A percentile compares a stretch with the other conserved stretches of the same genome.
These are phyloP conservation scores for Parnassius mnemosyne DNA, from an alignment of 2,888 invertebrate genomes.

Conservation along the genomic window DNA sequence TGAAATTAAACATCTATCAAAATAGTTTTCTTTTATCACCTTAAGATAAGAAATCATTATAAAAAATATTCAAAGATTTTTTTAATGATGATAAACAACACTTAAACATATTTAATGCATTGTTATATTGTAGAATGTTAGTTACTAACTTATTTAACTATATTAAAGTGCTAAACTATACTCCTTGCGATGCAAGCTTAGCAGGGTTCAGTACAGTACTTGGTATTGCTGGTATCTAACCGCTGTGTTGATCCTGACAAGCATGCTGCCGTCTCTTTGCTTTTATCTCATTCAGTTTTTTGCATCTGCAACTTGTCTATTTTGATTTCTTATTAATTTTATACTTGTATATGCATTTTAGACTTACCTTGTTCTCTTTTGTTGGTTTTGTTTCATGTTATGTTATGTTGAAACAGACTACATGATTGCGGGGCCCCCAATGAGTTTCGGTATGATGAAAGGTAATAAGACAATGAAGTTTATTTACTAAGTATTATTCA, in stretches of 20 bases:
- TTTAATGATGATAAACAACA: constrained; percentile 11
- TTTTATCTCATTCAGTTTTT: constrained; percentile 45
- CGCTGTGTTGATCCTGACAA: constrained; percentile 52
- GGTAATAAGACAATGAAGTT: constrained; percentile 82
- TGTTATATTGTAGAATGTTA: constrained; percentile 49
- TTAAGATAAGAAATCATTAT: too few relatives aligned
- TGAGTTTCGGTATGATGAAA: constrained; percentile 93
- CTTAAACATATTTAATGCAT: constrained; percentile 17
- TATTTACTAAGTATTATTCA: constrained; percentile 54
- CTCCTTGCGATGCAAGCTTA: constrained; percentile 65
- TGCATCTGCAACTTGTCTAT: constrained; percentile 57
- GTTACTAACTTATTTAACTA: constrained; percentile 68
- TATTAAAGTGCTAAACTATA: constrained; percentile 45
- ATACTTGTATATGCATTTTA: constrained; percentile 64
- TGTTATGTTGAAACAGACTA: constrained; percentile 83
- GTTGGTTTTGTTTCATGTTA: constrained; percentile 87
- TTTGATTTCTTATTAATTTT: constrained; percentile 51
- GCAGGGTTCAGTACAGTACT: constrained; percentile 56
- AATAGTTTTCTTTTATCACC: too few relatives aligned
- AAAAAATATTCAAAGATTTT: too few relatives aligned
- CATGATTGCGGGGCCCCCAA: constrained; percentile 90
- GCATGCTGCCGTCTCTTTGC: constrained; percentile 69
- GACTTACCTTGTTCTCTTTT: constrained; percentile 85
- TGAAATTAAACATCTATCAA: too few relatives aligned
- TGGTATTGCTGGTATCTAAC: constrained; percentile 69